These are phyloP conservation scores for Plumapathes pennacea DNA, from an alignment of 92 coral and sea anemone genomes.

Conservation along the genomic window DNA sequence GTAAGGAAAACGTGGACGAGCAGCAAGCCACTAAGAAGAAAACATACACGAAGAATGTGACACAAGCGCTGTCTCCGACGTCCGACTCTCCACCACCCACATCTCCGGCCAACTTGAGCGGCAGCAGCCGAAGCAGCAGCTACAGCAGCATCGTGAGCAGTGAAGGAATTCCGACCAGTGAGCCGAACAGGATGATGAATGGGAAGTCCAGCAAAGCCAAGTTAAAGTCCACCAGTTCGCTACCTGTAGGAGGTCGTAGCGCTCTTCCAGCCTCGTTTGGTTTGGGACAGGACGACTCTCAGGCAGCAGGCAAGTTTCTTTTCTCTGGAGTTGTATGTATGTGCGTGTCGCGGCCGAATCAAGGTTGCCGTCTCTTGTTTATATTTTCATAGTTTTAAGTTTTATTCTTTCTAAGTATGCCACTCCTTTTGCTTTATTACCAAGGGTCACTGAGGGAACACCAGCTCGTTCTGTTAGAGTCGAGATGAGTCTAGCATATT, in stretches of 20 bases:
- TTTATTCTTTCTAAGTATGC: too few relatives aligned
- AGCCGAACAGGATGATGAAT: constrained; percentile 50
- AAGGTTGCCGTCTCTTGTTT: too few relatives aligned
- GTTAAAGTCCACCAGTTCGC: constrained; percentile 65
- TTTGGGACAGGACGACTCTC: too few relatives aligned
- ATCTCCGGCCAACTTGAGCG: constrained; percentile 80
- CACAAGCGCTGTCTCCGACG: constrained; percentile 54
- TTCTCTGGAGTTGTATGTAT: too few relatives aligned
- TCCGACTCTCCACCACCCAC: constrained; percentile 76
- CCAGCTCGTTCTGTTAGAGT: too few relatives aligned
- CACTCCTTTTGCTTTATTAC: too few relatives aligned
- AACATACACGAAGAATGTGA: constrained; percentile 65
- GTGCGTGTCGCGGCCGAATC: too few relatives aligned
- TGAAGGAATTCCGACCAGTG: constrained; percentile 70
- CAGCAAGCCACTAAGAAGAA: constrained; percentile 49
- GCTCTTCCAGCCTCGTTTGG: constrained; percentile 32
- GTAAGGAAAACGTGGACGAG: constrained; percentile 75
- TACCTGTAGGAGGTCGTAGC: constrained; percentile 59
- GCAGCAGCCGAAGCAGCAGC: constrained; percentile 98
- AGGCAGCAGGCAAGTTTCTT: too few relatives aligned
- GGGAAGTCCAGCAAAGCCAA: constrained; percentile 64
- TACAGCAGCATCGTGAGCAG: constrained; percentile 97
- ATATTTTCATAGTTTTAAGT: too few relatives aligned
- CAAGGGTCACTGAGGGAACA: too few relatives aligned
- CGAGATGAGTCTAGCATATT: too few relatives aligned